These are phyloP conservation scores for Carcina quercana DNA, from an alignment of 2,888 invertebrate genomes.

Conservation along the genomic window DNA sequence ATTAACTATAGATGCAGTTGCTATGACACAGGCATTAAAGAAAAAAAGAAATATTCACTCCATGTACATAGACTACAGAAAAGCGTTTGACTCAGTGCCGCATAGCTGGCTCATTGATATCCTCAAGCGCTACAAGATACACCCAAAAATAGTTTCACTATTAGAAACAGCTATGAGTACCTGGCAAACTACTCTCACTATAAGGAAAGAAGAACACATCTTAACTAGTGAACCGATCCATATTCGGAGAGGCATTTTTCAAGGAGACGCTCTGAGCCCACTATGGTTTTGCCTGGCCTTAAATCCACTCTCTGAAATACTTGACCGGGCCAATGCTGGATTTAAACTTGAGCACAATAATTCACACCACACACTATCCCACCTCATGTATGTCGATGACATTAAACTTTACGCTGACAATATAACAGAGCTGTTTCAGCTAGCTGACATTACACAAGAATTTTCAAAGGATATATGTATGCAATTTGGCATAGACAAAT, in stretches of 20 bases:
- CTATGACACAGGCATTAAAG: conserved; percentile 6
- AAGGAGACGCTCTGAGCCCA: conserved; percentile 15
- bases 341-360: no score
- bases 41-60: conserved; percentile 11
- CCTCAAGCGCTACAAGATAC: conserved; percentile 14
- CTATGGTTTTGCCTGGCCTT: conserved; percentile 1
- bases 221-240: conserved; percentile 8
- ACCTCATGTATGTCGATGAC: no score
- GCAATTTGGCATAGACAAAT: no score
- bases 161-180: conserved; percentile 6
- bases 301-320: neutral
- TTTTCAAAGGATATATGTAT: no score
- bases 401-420: no score
- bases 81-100: conserved; percentile 20
- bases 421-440: no score
- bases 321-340: neutral
- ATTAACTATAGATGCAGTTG: conserved; percentile 9
- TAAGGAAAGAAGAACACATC: neutral
- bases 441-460: no score
- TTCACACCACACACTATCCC: no score
- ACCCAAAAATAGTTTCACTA: conserved; percentile 10
- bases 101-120: conserved; percentile 18
- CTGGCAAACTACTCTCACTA: conserved; percentile 11
- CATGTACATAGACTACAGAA: conserved; percentile 20
- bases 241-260: conserved; percentile 17